These are phyloP conservation scores for Cydia pomonella DNA, from an alignment of 1,140 invertebrate genomes.

Conservation along the genomic window DNA sequence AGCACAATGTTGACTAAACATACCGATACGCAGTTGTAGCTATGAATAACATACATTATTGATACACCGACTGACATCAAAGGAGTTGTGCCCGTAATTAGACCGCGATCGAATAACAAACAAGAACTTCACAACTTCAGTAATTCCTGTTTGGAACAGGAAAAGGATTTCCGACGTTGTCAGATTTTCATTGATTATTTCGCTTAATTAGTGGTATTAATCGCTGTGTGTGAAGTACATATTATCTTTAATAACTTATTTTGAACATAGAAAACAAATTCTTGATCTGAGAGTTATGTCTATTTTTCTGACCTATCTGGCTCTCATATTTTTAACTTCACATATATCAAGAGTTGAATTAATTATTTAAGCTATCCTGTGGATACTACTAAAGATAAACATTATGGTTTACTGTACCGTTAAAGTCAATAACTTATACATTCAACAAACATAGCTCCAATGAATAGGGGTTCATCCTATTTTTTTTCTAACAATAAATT, in stretches of 20 bases:
- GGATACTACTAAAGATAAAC: not conserved
- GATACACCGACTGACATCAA: conserved; percentile 11
- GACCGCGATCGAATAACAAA: conserved; percentile 9
- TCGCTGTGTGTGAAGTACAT: not conserved
- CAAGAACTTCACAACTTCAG: conserved; percentile 11
- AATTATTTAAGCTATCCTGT: no score
- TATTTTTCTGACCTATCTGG: no score
- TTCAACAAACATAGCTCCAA: not conserved
- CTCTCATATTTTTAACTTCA: no score
- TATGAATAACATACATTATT: conserved; percentile 1
- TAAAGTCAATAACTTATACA: not conserved
- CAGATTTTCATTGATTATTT: not conserved
- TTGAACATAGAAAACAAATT: no score
- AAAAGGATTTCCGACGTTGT: conserved; percentile 13
- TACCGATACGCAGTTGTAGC: not conserved
- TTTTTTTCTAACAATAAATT: not conserved
- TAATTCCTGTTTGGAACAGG: conserved; percentile 15
- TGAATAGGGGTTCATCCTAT: not conserved
- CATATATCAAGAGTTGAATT: no score
- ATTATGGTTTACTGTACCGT: not conserved
- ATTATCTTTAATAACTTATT: not conserved
- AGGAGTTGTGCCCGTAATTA: conserved; percentile 13
- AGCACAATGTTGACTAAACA: not conserved
- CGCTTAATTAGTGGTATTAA: not conserved
- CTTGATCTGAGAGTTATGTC: no score